Percentiles rank a stretch among this genome's conserved stretches.
phyloP scores from a whole-genome alignment of 2,888 invertebrate species.

The Campoplex capitator region DNA sequence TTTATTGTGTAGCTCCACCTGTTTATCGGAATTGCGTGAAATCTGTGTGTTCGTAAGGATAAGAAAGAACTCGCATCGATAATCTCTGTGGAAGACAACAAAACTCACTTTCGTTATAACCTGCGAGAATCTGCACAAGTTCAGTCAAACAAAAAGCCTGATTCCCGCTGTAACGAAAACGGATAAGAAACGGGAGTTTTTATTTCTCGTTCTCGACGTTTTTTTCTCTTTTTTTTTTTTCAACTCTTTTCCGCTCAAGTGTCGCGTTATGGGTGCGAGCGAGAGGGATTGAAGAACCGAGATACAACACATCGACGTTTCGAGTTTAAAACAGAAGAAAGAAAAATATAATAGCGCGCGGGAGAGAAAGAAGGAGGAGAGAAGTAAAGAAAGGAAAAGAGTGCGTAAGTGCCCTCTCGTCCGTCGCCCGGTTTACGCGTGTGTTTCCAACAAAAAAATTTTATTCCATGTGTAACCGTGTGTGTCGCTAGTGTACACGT shows the following conservation, averaged over 20 bases:
- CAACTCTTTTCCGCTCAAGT: conserved; percentile 9
- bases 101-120: conserved; percentile 61
- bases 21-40: conserved; percentile 2
- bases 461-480: conserved; percentile 23
- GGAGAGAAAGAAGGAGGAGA: conserved; percentile 51
- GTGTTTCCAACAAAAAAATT: conserved; percentile 42
- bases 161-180: conserved; percentile 18
- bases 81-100: conserved; percentile 24
- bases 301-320: conserved; percentile 20
- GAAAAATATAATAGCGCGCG: conserved; percentile 39
- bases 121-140: conserved; percentile 24
- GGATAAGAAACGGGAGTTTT: conserved; percentile 20
- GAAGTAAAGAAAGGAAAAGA: conserved; percentile 64
- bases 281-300: conserved; percentile 42
- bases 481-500: conserved; percentile 59
- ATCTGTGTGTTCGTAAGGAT: conserved; percentile 13
- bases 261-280: conserved; percentile 30
- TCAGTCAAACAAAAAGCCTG: neutral
- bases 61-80: conserved; percentile 17
- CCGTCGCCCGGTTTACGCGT: conserved; percentile 69
- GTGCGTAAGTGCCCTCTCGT: conserved; percentile 61
- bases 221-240: too few relatives aligned
- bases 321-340: conserved; percentile 18
- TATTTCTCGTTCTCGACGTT: neutral
- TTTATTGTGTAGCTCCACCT: neutral